Base-by-base conservation (phyloP, 92 coral and sea anemone genomes). In the Montipora capitata region DNA sequence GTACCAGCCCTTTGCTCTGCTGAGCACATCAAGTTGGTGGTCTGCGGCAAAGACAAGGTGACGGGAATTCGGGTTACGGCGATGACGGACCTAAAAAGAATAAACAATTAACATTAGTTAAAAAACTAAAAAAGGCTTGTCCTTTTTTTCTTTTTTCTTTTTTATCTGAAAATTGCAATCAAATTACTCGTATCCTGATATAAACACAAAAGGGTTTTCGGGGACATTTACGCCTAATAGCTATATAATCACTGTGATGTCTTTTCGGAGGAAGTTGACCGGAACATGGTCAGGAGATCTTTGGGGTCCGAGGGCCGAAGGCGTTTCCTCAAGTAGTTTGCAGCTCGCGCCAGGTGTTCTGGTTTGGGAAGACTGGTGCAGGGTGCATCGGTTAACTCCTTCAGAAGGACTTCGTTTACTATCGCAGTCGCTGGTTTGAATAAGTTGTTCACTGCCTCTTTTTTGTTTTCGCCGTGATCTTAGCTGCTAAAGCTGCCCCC, bases 351-450 rank as follows among this genome's bases (percentile, higher is more conserved):
- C 27, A 64, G 69, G 69, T 64, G 35, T n/a, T 18, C 9, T 64
- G 27, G 69, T 64, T 64, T 64, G 27, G 40, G 69, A 18, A 64
- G 18, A 15, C 69, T 64, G 69, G 69, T 35, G 69, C 41, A 64
- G 6, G 69, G 77, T 43, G 77, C 45, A 35, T 72, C 56, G 4
- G 77, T 43, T 7, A 72, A 17, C 77, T 72, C 56, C 16, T n/a
- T 52, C 6, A 72, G 77, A n/a, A n/a, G 58, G 11, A 78, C 45
- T 20, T 78, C 13, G 56, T 78, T 63, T 38, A 78, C 83, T 7
- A 78, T 78, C 40, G 83, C 83, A 49, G 35, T 41, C 67, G 73
- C 76, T 12, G 83, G 66, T 41, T 78, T 17, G 74, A 52, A 78
- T 20, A 78, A 13, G 71, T 78, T 40, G 27, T 16, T 45, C 49